Evolutionary conservation across 2,113 vertebrate genomes (phyloP).

Genomic region (Carlito syrichta): DNA sequence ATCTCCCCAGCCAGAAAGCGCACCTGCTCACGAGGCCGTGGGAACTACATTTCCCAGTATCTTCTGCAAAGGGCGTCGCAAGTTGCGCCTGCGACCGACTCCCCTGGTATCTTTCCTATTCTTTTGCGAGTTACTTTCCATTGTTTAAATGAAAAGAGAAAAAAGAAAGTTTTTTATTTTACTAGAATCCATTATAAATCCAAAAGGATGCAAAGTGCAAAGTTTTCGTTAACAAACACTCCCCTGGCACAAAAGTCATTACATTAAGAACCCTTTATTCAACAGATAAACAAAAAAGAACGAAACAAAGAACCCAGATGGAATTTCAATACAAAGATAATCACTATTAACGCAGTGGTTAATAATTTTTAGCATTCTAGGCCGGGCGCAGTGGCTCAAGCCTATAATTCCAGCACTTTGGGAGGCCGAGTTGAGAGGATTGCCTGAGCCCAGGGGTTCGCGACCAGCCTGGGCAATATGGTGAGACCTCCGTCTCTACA

Average conservation of each 20-base stretch:
- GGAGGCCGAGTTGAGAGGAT: too few relatives aligned
- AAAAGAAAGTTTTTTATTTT: background rate
- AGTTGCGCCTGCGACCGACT: accelerated
- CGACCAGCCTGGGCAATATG: too few relatives aligned
- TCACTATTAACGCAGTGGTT: background rate
- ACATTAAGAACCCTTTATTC: background rate
- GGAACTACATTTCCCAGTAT: background rate
- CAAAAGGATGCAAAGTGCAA: background rate
- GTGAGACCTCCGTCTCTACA: too few relatives aligned
- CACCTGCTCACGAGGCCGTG: background rate
- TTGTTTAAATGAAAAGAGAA: background rate
- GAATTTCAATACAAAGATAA: background rate
- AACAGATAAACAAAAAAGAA: background rate
- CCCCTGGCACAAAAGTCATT: background rate
- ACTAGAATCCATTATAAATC: background rate
- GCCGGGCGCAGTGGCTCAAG: too few relatives aligned
- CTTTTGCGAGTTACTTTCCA: background rate
- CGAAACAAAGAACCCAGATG: background rate
- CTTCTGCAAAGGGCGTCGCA: background rate
- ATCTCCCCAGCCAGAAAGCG: background rate
- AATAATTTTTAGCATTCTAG: too few relatives aligned
- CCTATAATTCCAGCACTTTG: too few relatives aligned
- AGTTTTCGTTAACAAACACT: background rate
- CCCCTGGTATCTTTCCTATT: accelerated
- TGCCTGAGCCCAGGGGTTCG: too few relatives aligned